Conservation (phyloP, 1,140 invertebrate genomes). For the Onthophagus taurus region DNA sequence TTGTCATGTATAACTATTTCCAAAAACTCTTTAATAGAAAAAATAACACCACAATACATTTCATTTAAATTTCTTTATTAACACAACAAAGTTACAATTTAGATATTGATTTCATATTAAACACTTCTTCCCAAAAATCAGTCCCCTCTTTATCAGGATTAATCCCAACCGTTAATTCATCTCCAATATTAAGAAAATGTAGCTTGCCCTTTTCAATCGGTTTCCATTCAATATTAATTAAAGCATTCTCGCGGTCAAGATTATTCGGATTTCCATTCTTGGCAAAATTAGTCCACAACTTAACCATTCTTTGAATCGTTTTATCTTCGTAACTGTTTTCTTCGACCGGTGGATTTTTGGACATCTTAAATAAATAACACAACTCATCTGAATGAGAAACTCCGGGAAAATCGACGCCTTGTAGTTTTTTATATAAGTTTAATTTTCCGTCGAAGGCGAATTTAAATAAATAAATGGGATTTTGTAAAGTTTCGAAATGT, state of each 20-base stretch:
- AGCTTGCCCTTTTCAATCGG: slow-evolving; percentile 27
- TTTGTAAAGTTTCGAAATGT: slow-evolving; percentile 36
- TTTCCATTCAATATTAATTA: slow-evolving; percentile 40
- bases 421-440: slow-evolving; percentile 41
- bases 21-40: too few species aligned
- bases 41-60: too few species aligned
- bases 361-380: slow-evolving; percentile 49
- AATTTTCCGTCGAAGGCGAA: slow-evolving; percentile 43
- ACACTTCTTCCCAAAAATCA: slow-evolving; percentile 28
- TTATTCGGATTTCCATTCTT: slow-evolving; percentile 41
- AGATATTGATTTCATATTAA: slow-evolving; percentile 12
- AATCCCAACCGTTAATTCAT: slow-evolving; percentile 16
- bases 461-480: slow-evolving; percentile 43
- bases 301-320: slow-evolving; percentile 42
- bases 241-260: slow-evolving; percentile 32
- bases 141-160: slow-evolving; percentile 23
- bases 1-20: too few species aligned
- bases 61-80: too few species aligned
- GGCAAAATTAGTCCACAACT: slow-evolving; percentile 47
- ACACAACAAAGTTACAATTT: too few species aligned
- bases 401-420: slow-evolving; percentile 22
- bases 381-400: slow-evolving; percentile 54
- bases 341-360: slow-evolving; percentile 33
- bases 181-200: slow-evolving; percentile 23
- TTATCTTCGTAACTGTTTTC: slow-evolving; percentile 31